These are phyloP conservation scores for Brienomyrus longianalis DNA, from an alignment of 2,113 vertebrate species.

Conservation along the genomic window DNA sequence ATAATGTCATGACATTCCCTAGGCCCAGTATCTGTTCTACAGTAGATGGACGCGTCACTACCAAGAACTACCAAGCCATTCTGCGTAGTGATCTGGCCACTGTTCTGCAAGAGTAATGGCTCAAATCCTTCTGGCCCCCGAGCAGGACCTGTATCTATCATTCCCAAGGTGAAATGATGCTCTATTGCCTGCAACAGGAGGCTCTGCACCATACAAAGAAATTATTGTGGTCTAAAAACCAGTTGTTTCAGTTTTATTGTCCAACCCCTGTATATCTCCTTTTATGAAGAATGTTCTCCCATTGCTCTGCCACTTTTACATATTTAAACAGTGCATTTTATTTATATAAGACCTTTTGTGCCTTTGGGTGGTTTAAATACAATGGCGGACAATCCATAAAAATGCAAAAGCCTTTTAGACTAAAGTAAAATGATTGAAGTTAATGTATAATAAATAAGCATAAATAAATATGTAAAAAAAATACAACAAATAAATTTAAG, in stretches of 20 bases:
- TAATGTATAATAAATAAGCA: not conserved
- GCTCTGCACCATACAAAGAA: not conserved
- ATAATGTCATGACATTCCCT: no score
- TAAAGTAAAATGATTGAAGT: not conserved
- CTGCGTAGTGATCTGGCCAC: not conserved
- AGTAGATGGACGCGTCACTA: no score
- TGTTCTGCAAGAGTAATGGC: not conserved
- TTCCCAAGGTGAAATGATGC: not conserved
- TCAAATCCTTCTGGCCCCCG: not conserved
- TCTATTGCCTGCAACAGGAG: not conserved
- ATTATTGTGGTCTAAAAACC: not conserved
- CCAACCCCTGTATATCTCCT: not conserved
- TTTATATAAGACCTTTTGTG: not conserved
- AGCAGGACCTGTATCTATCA: not conserved
- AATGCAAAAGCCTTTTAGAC: not conserved
- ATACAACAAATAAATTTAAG: not conserved
- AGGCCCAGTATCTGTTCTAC: no score
- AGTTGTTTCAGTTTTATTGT: not conserved
- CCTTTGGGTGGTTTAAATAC: not conserved
- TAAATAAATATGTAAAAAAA: no score
- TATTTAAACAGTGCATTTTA: not conserved
- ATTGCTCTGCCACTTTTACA: not conserved
- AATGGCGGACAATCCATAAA: not conserved
- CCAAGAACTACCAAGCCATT: no score
- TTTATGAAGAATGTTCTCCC: not conserved